phyloP scores from a whole-genome alignment of 1,140 invertebrate genomes.

The Dreissena polymorpha region DNA sequence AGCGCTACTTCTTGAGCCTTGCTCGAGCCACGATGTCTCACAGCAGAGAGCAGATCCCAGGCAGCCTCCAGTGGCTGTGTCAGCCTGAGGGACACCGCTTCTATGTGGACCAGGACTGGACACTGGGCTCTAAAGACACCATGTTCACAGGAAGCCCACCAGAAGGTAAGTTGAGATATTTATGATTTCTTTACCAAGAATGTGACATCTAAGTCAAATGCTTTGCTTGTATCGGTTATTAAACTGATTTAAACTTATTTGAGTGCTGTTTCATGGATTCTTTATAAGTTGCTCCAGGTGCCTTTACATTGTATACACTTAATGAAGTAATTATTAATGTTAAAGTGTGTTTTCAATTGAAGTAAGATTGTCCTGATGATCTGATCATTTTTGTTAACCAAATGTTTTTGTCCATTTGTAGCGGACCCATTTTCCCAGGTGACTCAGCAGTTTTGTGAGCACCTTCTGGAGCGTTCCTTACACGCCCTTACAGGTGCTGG shows the following conservation, averaged over 20 bases:
- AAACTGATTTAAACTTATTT: no score
- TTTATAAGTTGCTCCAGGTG: no score
- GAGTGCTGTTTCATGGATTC: no score
- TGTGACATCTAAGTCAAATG: no score
- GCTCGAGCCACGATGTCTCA: slow-evolving; percentile 73
- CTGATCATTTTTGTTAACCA: neutral
- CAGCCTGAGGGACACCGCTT: slow-evolving; percentile 89
- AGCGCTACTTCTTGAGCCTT: slow-evolving; percentile 79
- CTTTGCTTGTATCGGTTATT: no score
- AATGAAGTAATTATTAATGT: no score
- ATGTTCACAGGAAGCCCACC: slow-evolving; percentile 85
- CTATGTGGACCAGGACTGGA: slow-evolving; percentile 82
- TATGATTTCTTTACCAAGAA: no score
- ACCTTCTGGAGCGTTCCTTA: slow-evolving; percentile 85
- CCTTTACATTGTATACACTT: no score
- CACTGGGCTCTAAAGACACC: slow-evolving; percentile 74
- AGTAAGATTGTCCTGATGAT: no score
- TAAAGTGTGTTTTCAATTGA: no score
- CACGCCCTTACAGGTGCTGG: slow-evolving; percentile 84
- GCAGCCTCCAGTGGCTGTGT: slow-evolving; percentile 88
- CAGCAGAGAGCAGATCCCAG: slow-evolving; percentile 72
- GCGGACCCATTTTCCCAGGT: slow-evolving; percentile 79
- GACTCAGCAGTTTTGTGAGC: slow-evolving; percentile 83
- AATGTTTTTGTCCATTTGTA: slow-evolving; percentile 55
- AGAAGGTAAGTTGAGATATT: slow-evolving; percentile 82